A percentile compares a stretch with the other conserved stretches of the same genome.
These are phyloP conservation scores for Dolichopus griseipennis DNA, from an alignment of 2,888 invertebrate genomes.

Conservation along the genomic window DNA sequence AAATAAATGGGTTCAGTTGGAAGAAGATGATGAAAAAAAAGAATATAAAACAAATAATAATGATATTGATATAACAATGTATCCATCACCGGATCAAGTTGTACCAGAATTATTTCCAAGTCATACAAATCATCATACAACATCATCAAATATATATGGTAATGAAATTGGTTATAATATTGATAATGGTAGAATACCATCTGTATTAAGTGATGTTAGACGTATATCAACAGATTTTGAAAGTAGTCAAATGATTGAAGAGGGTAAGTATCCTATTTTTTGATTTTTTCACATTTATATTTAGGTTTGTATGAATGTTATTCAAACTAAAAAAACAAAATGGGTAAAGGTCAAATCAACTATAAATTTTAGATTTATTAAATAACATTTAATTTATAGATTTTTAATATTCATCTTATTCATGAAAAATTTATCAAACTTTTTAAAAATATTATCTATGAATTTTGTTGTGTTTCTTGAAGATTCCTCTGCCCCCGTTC, in stretches of 20 bases:
- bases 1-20: conserved; percentile 19
- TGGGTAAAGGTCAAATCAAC: too few species aligned
- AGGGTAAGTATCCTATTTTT: not conserved
- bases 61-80: conserved; percentile 26
- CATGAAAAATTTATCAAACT: too few species aligned
- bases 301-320: too few species aligned
- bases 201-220: too few species aligned
- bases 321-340: too few species aligned
- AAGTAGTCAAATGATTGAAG: not conserved
- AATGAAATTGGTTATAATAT: not conserved
- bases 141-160: conserved; percentile 13
- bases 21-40: conserved; percentile 19
- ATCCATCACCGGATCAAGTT: conserved; percentile 27
- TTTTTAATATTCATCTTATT: too few species aligned
- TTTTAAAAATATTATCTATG: too few species aligned
- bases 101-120: conserved; percentile 25
- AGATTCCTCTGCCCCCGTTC: too few species aligned
- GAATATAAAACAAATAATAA: conserved; percentile 14
- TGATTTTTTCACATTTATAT: too few species aligned
- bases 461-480: too few species aligned
- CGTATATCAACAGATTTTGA: not conserved
- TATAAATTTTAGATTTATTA: too few species aligned
- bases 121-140: conserved; percentile 9
- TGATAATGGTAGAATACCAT: not conserved
- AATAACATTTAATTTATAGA: too few species aligned